These are phyloP conservation scores for Siderastrea radians DNA, from an alignment of 92 coral and sea anemone genomes.

Conservation along the genomic window DNA sequence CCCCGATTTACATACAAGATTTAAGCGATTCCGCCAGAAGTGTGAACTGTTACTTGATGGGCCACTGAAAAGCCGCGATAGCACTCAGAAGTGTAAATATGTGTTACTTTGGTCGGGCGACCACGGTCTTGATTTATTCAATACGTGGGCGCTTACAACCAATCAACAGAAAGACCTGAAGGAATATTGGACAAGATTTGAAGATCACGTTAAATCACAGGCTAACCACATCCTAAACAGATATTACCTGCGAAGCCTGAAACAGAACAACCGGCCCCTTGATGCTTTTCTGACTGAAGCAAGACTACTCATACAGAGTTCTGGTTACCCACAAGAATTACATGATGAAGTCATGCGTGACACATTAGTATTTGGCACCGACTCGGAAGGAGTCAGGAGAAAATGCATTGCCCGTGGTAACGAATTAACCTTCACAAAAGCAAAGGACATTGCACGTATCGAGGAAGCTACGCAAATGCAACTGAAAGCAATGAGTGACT, in stretches of 20 bases:
- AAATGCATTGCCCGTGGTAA: constrained; percentile 79
- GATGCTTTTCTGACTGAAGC: constrained; percentile 79
- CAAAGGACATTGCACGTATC: constrained; percentile 71
- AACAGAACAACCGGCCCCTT: constrained; percentile 69
- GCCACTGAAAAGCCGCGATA: constrained; percentile 45
- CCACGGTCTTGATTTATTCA: constrained; percentile 66
- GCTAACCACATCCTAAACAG: constrained; percentile 69
- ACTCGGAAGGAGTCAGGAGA: constrained; percentile 62
- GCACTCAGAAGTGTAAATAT: constrained; percentile 56
- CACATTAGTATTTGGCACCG: constrained; percentile 69
- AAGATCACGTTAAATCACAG: constrained; percentile 68
- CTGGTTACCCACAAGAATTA: constrained; percentile 67
- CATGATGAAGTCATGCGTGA: constrained; percentile 70
- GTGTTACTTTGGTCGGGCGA: constrained; percentile 67
- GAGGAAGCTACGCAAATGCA: constrained; percentile 75
- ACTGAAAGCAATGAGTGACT: constrained; percentile 60
- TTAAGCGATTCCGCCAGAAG: constrained; percentile 68
- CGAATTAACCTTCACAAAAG: constrained; percentile 58
- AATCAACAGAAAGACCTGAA: constrained; percentile 40
- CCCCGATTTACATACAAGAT: constrained; percentile 52
- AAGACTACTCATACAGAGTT: constrained; percentile 59
- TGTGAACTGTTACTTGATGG: constrained; percentile 71
- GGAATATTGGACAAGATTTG: constrained; percentile 67
- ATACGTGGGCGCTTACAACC: constrained; percentile 51
- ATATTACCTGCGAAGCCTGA: constrained; percentile 59